Evolutionary conservation across 2,888 invertebrate species (phyloP), one percentile per base, ranked within the genome.

Genomic region (Cerastis leucographa): DNA sequence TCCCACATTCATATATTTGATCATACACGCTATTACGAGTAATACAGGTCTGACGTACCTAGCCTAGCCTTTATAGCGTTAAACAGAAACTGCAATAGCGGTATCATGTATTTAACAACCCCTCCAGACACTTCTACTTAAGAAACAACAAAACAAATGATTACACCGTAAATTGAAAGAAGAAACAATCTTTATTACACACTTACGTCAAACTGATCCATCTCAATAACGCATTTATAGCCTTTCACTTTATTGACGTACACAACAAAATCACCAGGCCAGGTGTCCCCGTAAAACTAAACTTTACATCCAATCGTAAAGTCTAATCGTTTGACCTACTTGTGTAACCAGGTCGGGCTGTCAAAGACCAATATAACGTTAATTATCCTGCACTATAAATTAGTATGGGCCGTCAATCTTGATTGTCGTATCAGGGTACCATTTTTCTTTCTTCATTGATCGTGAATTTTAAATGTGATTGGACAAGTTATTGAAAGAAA

Each of bases 361-460:
- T 90, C 91, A 88, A 89, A 90, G 77, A 84, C 83, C 86, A 89
- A 89, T 92, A 90, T 87, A 89, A 83, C 86, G 83, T 87, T 91
- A 89, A 92, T 91, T 89, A 89, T 87, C 87, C 81, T 83, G 73
- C 82, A 85, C 90, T 86, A 88, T 91, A 91, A 89, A 91, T 89
- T 87, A 87, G 80, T 85, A 78, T 80, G 70, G 42, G 14, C 67
- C 80, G 75, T 86, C 87, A 88, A 90, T 89, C 85, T 74, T 74
- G 73, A 80, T 84, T 80, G 81, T 85, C 78, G 83, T 85, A 82
- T 74, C 66, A 69, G 67, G 51, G 44, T 44, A 65, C 56, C 17
- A 40, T 61, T 67, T 76, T 76, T 79, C 78, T 77, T 62, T 44
- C 61, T 42, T 62, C 65, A 62, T 69, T 12, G 22, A 67, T 56